Conservation (phyloP, 2,888 invertebrate species). For the Aphidoletes aphidimyza region DNA sequence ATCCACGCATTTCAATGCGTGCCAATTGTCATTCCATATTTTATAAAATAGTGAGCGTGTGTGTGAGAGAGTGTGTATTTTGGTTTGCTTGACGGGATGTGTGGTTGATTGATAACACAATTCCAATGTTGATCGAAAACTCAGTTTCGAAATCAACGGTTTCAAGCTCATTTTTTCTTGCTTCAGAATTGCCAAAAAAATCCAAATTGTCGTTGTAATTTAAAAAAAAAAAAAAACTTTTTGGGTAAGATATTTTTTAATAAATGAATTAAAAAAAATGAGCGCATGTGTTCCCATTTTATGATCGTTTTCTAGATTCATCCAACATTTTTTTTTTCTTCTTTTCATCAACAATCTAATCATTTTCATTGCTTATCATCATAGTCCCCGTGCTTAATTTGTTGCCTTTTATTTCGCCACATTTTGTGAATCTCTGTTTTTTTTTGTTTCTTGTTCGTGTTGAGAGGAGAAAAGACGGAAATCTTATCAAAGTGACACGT, state of each 20-base stretch:
- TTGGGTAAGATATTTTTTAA: background rate
- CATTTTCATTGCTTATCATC: background rate
- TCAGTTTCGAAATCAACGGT: background rate
- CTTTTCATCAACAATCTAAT: background rate
- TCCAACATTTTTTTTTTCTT: background rate
- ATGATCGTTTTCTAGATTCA: too few relatives aligned
- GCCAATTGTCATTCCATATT: background rate
- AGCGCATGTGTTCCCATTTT: background rate
- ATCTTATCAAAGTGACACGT: background rate
- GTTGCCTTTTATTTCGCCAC: too few relatives aligned
- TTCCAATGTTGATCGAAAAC: slow-evolving; percentile 20
- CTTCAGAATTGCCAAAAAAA: background rate
- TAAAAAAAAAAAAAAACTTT: too few relatives aligned
- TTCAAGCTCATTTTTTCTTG: background rate
- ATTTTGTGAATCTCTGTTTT: too few relatives aligned
- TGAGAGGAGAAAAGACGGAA: too few relatives aligned
- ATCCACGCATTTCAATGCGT: slow-evolving; percentile 15
- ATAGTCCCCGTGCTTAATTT: too few relatives aligned
- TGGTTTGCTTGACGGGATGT: slow-evolving; percentile 16
- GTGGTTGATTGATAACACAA: background rate
- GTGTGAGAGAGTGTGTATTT: too few relatives aligned
- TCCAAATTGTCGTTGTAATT: too few relatives aligned
- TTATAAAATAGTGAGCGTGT: too few relatives aligned
- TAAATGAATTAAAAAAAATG: background rate
- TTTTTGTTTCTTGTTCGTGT: too few relatives aligned